Percentiles rank a stretch among this genome's conserved stretches.
Evolutionary conservation across 2,113 vertebrate species (phyloP).

Genomic region (Gobius niger): DNA sequence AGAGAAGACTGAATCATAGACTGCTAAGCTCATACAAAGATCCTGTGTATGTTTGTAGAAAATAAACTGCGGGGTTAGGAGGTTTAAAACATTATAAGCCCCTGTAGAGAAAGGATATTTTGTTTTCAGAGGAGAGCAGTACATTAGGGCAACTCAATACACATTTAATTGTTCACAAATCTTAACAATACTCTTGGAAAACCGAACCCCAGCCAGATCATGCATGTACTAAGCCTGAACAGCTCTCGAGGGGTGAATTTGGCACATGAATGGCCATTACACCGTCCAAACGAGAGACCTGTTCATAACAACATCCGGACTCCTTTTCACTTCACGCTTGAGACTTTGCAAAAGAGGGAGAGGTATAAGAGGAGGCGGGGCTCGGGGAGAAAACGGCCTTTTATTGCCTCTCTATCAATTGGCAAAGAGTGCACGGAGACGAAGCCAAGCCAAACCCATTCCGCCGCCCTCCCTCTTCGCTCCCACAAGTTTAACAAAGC

Average conservation of each 20-base stretch:
- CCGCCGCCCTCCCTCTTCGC: constrained; percentile 8
- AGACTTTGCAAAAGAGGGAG: constrained; percentile 19
- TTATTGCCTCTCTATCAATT: constrained; percentile 63
- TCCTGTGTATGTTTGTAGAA: too few species aligned
- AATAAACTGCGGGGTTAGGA: too few species aligned
- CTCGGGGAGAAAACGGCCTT: constrained; percentile 30
- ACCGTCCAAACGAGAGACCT: constrained; percentile 38
- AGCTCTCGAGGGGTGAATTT: constrained; percentile 44
- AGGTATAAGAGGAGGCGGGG: constrained; percentile 34
- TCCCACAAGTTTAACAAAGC: constrained; percentile 33
- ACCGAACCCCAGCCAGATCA: constrained; percentile 27
- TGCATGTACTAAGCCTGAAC: constrained; percentile 18
- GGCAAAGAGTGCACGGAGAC: constrained; percentile 38
- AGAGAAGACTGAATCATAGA: neutral
- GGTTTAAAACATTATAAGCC: neutral
- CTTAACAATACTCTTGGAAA: constrained; percentile 50
- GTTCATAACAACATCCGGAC: constrained; percentile 19
- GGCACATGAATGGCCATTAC: constrained; percentile 59
- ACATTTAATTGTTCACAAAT: constrained; percentile 19
- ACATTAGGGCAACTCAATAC: too few species aligned
- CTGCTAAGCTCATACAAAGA: neutral
- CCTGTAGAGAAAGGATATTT: too few species aligned
- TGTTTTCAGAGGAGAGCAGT: too few species aligned
- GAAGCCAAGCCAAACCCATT: constrained; percentile 12
- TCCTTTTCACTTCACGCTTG: constrained; percentile 41